A percentile compares a stretch with the other conserved stretches of the same genome.
phyloP scores from a whole-genome alignment of 2,797 vertebrate species.

The Manis crassicaudata region DNA sequence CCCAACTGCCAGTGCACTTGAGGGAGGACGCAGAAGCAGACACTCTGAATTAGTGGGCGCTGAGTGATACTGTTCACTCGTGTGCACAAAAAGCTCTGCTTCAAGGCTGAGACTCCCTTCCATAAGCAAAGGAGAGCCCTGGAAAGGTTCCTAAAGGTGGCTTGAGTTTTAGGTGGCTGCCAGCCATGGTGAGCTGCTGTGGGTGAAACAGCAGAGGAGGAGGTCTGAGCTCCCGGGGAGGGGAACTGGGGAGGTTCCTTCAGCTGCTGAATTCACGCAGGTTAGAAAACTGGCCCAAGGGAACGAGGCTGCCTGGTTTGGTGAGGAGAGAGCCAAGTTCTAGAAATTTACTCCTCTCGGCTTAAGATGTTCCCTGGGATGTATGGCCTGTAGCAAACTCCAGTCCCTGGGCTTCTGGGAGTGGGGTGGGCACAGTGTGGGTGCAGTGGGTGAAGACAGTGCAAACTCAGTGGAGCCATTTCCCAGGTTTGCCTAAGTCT shows the following conservation, averaged over 20 bases:
- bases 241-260: background rate
- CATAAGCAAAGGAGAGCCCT: background rate
- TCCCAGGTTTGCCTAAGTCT: background rate
- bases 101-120: background rate
- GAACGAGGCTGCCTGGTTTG: background rate
- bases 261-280: background rate
- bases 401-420: fast-evolving
- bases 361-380: background rate
- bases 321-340: background rate
- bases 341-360: background rate
- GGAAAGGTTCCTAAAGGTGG: background rate
- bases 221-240: background rate
- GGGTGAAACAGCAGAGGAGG: background rate
- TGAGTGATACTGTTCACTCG: background rate
- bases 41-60: too few species aligned
- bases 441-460: background rate
- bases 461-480: background rate
- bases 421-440: background rate
- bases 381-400: background rate
- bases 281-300: background rate
- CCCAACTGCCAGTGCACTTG: background rate
- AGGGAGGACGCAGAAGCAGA: background rate
- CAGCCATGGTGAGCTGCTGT: fast-evolving
- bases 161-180: background rate
- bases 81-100: background rate